phyloP scores from a whole-genome alignment of 2,797 vertebrate genomes.

The Tamandua tetradactyla region DNA sequence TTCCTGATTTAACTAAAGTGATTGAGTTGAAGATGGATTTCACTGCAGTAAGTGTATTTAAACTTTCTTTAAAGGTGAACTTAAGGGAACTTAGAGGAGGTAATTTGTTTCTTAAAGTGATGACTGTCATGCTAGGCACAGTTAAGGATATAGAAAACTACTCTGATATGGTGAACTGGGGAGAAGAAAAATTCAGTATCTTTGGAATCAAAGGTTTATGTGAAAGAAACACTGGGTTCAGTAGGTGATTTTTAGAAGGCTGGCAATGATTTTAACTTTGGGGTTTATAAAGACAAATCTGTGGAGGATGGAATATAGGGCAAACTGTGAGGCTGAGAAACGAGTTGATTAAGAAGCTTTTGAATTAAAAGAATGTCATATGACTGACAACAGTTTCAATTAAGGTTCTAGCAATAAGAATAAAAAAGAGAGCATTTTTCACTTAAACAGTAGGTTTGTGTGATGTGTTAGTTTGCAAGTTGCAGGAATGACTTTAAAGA shows the following conservation, averaged over 20 bases:
- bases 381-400: background rate
- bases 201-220: background rate
- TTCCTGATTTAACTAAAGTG: slow-evolving; percentile 96
- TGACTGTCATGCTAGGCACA: background rate
- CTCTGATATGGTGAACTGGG: background rate
- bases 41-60: slow-evolving; percentile 92
- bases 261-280: background rate
- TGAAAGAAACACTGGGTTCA: background rate
- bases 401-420: background rate
- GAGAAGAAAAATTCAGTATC: background rate
- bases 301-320: background rate
- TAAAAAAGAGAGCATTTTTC: background rate
- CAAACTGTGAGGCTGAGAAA: background rate
- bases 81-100: background rate
- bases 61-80: background rate
- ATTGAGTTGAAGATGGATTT: slow-evolving; percentile 98
- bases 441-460: background rate
- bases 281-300: background rate
- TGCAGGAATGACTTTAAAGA: too few relatives aligned
- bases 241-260: background rate
- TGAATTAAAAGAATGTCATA: background rate
- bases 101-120: background rate
- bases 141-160: background rate
- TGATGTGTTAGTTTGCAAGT: too few relatives aligned
- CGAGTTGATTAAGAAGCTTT: background rate